Percentiles rank a stretch among this genome's conserved stretches.
These are phyloP conservation scores for Ailurus styani DNA, from an alignment of 2,113 vertebrate species.

Conservation along the genomic window DNA sequence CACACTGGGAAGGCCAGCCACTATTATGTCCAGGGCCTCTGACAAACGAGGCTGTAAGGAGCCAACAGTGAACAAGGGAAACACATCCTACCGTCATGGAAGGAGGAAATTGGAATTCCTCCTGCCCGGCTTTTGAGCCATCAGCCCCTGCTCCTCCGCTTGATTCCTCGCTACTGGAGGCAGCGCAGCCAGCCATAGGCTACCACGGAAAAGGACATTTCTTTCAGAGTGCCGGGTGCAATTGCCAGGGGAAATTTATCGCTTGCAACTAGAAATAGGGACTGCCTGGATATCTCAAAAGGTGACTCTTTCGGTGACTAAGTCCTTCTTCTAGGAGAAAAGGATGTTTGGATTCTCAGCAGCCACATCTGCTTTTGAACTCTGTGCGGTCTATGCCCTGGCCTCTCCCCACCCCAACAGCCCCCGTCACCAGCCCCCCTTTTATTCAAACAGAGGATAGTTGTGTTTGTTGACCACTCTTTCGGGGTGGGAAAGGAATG, in stretches of 20 bases:
- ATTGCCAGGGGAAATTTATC: background rate
- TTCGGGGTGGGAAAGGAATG: constrained; percentile 83
- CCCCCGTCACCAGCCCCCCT: background rate
- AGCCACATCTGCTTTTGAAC: constrained; percentile 73
- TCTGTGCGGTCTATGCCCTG: constrained; percentile 45
- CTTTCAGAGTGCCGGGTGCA: background rate
- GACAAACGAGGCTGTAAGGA: background rate
- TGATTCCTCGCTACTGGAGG: background rate
- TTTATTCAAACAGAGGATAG: constrained; percentile 73
- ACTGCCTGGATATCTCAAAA: constrained; percentile 14
- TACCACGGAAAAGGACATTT: background rate
- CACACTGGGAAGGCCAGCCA: background rate
- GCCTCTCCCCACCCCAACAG: background rate
- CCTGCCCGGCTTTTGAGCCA: background rate
- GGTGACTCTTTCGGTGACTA: background rate
- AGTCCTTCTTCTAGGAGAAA: constrained; percentile 51
- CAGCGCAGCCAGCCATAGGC: background rate
- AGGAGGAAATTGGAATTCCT: background rate
- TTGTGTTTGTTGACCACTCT: constrained; percentile 77
- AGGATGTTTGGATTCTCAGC: constrained; percentile 39
- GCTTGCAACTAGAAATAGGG: background rate
- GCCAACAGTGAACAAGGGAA: background rate
- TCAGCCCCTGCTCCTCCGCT: background rate
- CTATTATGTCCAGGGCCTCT: background rate
- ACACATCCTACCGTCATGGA: background rate